Percentiles rank a stretch among this genome's conserved stretches.
Conservation (phyloP, 2,888 invertebrate genomes). For the Scaptodrosophila latifasciaeformis region DNA sequence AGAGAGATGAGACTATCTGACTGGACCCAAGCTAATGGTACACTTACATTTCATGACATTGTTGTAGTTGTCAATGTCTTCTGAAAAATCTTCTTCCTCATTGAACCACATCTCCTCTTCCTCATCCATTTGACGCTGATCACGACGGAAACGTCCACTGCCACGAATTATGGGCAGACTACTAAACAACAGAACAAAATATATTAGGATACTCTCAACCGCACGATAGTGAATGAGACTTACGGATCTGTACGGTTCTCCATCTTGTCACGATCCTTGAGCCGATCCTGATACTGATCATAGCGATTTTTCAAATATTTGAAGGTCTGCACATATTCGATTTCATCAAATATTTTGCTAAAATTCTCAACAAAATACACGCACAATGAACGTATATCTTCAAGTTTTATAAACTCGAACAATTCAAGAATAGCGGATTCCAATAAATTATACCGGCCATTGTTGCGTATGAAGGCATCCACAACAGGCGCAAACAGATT, state of each 20-base stretch:
- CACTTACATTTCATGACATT: conserved; percentile 74
- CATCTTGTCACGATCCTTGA: conserved; percentile 89
- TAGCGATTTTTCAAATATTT: conserved; percentile 91
- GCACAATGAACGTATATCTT: conserved; percentile 92
- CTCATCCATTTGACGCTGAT: conserved; percentile 95
- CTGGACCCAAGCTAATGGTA: background rate
- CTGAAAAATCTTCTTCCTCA: conserved; percentile 95
- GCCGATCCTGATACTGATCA: conserved; percentile 93
- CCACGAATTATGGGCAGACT: conserved; percentile 82
- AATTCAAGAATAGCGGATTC: conserved; percentile 99
- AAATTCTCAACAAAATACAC: conserved; percentile 97
- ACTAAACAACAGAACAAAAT: too few species aligned
- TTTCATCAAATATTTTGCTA: too few species aligned
- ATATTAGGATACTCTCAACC: background rate
- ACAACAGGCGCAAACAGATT: conserved; percentile 97
- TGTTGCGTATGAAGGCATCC: conserved; percentile 96
- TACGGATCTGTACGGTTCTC: conserved; percentile 79
- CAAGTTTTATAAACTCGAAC: conserved; percentile 98
- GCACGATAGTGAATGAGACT: conserved; percentile 43
- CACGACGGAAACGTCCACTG: conserved; percentile 85
- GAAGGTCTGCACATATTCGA: conserved; percentile 99
- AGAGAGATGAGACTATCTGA: too few species aligned
- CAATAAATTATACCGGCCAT: conserved; percentile 97
- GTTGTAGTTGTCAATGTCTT: conserved; percentile 78
- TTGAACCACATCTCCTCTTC: conserved; percentile 99